Evolutionary conservation across 2,888 invertebrate species (phyloP).

Genomic region (Lagria hirta): DNA sequence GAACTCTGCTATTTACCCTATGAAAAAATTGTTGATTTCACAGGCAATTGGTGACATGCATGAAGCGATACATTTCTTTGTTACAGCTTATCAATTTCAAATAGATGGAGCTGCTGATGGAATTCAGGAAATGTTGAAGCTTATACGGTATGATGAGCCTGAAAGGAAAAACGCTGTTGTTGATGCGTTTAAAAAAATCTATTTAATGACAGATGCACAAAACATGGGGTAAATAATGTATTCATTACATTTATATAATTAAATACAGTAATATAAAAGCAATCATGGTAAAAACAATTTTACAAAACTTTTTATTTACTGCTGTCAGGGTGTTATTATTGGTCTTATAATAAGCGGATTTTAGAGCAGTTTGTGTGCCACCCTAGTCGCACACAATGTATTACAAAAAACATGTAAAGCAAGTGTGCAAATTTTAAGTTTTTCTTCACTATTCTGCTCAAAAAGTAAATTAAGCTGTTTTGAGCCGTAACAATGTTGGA

Average conservation of each 20-base stretch:
- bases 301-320: no score
- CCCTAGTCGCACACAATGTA: no score
- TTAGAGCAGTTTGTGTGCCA: no score
- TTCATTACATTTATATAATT: slow-evolving; percentile 3
- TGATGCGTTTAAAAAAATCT: slow-evolving; percentile 74
- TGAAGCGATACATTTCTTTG: slow-evolving; percentile 88
- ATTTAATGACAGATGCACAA: slow-evolving; percentile 59
- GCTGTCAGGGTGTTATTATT: no score
- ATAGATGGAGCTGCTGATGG: slow-evolving; percentile 73
- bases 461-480: no score
- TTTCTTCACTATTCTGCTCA: no score
- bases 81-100: slow-evolving; percentile 75
- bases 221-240: slow-evolving; percentile 55
- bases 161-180: slow-evolving; percentile 74
- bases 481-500: no score
- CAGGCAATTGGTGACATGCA: slow-evolving; percentile 76
- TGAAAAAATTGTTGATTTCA: slow-evolving; percentile 73
- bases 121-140: slow-evolving; percentile 72
- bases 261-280: slow-evolving; percentile 1
- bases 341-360: no score
- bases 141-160: slow-evolving; percentile 81
- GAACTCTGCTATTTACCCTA: slow-evolving; percentile 62
- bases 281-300: no score
- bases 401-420: no score
- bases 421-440: no score